Evolutionary conservation across 1,140 invertebrate genomes (phyloP).

Genomic region (Drosophila obscura): DNA sequence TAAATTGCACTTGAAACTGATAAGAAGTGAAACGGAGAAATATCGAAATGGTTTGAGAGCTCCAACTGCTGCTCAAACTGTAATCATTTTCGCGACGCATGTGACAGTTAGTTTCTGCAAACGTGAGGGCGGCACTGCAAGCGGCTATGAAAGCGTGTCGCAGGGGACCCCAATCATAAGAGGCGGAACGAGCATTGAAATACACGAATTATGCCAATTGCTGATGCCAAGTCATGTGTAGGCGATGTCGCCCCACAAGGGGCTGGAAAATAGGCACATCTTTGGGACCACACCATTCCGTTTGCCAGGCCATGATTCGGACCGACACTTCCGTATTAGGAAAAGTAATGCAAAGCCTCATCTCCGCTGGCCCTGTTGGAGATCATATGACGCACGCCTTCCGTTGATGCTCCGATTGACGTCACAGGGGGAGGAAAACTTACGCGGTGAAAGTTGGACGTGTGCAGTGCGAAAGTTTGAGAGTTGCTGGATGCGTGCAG

Average conservation of each 20-base stretch:
- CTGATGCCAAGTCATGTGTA: constrained; percentile 6
- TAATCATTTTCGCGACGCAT: constrained; percentile 13
- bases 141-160: constrained; percentile 15
- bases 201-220: constrained; percentile 10
- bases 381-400: constrained; percentile 28
- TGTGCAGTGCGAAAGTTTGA: constrained; percentile 1
- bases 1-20: background rate
- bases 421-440: constrained; percentile 36
- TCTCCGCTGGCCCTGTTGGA: no score
- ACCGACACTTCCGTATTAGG: no score
- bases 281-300: constrained; percentile 1
- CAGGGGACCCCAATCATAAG: constrained; percentile 12
- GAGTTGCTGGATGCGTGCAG: constrained; percentile 34
- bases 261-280: background rate
- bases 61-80: constrained; percentile 10
- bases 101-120: constrained; percentile 11
- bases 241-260: no score
- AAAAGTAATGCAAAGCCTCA: no score
- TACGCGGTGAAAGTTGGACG: background rate
- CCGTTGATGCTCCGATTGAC: constrained; percentile 19
- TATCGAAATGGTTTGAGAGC: background rate
- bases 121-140: constrained; percentile 21
- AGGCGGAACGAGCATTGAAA: background rate
- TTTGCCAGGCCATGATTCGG: no score
- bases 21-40: constrained; percentile 28